Base-by-base conservation (phyloP, 2,888 invertebrate species). In the Suillia variegata region DNA sequence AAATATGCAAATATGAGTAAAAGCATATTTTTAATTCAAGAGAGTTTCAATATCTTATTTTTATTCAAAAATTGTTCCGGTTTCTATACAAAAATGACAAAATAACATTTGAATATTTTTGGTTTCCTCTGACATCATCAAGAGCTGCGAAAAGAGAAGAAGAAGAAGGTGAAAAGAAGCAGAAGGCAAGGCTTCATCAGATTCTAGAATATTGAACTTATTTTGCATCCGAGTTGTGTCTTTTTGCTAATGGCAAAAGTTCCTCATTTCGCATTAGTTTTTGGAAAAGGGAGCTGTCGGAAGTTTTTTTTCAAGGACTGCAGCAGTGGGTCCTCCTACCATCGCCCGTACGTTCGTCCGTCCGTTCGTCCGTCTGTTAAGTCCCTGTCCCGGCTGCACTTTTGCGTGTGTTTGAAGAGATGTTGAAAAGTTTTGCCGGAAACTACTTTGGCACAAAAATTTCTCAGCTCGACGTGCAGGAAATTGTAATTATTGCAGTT, bases 401-500 rank as follows among this genome's bases (percentile, higher is more conserved):
- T 45, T 13, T n/a, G 10, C 45, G 13, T 45, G 17, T 12, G 48
- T 45, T 42, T 42, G 20, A n/a, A n/a, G 24, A 15, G 15, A 42
- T 54, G 49, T 21, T 21, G 34, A 48, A 49, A 13, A 22, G 12
- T 48, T 57, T 22, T 38, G 17, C 42, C 38, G 60, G 56, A 51
- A 60, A 60, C 45, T 24, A 45, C 55, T 20, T 47, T 47, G 18
- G 51, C 18, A 20, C 15, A 38, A 49, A 42, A n/a, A n/a, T 15
- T 20, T 31, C 20, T n/a, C n/a, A n/a, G 24, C 45, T 21, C 47
- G 21, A 52, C 67, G 63, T 65, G 61, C 63, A 64, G 63, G 61
- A 71, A 74, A 69, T 69, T 68, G 68, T 73, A 74, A 71, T 73
- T 74, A 74, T 73, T 70, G 67, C 51, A 55, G 59, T 18, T 59